Evolutionary conservation across 2,113 vertebrate species (phyloP), one percentile per base, ranked within the genome.

Genomic region (Brachyhypopomus occidentalis): DNA sequence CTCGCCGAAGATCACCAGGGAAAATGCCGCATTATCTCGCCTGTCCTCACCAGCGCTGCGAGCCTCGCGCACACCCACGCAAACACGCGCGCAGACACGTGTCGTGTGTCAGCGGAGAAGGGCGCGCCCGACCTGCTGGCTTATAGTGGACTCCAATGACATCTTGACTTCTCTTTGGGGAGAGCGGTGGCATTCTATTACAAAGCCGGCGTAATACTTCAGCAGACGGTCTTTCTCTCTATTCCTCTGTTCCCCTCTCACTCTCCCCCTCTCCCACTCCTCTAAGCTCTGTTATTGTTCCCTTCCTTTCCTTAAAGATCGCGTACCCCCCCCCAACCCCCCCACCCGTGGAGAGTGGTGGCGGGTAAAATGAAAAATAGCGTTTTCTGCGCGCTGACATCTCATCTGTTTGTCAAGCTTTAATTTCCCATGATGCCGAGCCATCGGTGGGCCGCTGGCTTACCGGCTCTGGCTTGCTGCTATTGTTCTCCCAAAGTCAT

Each of bases 321-420:
- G n/a, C n/a, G n/a, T n/a, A n/a, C 30, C 30, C 30, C 72, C 76
- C 71, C 45, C 81, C 64, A 73, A 2, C 72, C 77, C 73, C 45
- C 81, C 64, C 75, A 84, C 91, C 89, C 87, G 20, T 88, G 86
- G 91, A 91, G 92, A 90, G 89, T 88, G 89, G 86, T 75, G 86
- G 80, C 23, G 88, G 87, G 88, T 89, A 86, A 92, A 92, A 93
- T 93, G 91, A 93, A 94, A 93, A 93, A 93, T 92, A 86, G 87
- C 80, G 12, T 93, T 92, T 92, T 90, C 91, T 84, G 88, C 85
- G 77, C 88, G 77, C 89, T 92, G 92, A 93, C 92, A 93, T 88
- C 88, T 92, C 92, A 94, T 93, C 91, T 92, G 92, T 93, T 93
- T 92, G 92, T 89, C 75, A 86, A 90, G 90, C 86, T 91, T 93